Evolutionary conservation across 1,140 invertebrate species (phyloP), one percentile per base, ranked within the genome.

Genomic region (Megalopta genalis): DNA sequence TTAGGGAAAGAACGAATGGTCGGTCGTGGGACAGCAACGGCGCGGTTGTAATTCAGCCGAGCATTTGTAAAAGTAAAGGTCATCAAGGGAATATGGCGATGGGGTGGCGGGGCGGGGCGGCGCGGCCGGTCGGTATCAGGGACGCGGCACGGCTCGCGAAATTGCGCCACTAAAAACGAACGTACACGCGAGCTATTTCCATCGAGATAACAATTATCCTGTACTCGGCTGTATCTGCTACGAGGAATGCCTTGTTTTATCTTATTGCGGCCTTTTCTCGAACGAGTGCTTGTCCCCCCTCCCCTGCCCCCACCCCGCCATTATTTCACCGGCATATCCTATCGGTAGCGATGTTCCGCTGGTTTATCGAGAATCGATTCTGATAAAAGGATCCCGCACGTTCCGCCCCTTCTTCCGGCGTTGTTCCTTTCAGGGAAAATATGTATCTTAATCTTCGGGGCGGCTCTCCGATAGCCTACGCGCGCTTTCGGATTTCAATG

Each of bases 171-270:
- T 63, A 77, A 70, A 77, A 77, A 77, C 67, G 42, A 70, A 62
- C 42, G 25, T 52, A 70, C 54, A 77, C 42, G 42, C 52, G n/a
- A 52, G 27, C 57, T 2, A 52, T 71, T 77, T 67, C 42, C 67
- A 70, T 52, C 39, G 57, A 69, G 67, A 77, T 77, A 77, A 77
- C 59, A 70, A 77, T 77, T 77, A 63, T 62, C 66, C 67, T 46
- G 23, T 63, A 52, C 57, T 52, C 42, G 10, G 21, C n/a, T 49
- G 21, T 32, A 52, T n/a, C 16, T 25, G 21, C 21, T 25, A 46
- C 67, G 8, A 6, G 49, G 21, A 16, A 49, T 16, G 25, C 39
- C 67, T 77, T 77, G 69, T 62, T 54, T 75, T n/a, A 27, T 23
- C n/a, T 62, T 12, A 42, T 52, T 62, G 10, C 23, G 57, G 60